Conservation (phyloP, 2,113 vertebrate species). For the Solenodon paradoxus region DNA sequence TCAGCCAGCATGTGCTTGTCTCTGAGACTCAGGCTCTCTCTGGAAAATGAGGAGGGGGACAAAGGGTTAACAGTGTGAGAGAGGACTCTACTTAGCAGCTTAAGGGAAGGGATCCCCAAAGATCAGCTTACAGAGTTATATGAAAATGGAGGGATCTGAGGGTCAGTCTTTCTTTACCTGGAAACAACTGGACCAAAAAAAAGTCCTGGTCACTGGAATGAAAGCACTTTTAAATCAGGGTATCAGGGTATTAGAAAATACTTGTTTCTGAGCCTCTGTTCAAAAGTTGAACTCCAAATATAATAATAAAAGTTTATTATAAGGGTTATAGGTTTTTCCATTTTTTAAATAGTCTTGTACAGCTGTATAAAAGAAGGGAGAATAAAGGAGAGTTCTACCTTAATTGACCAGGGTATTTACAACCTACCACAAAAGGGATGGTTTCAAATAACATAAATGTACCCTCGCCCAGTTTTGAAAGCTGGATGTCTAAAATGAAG, state of each 20-base stretch:
- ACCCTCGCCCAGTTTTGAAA: neutral
- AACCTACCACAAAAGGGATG: neutral
- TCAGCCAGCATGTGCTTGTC: conserved; percentile 33
- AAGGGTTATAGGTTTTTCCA: neutral
- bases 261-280: conserved; percentile 18
- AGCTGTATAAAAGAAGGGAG: neutral
- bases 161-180: conserved; percentile 24
- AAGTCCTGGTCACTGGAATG: neutral
- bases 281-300: conserved; percentile 6
- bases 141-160: neutral
- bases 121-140: conserved; percentile 49
- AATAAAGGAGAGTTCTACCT: neutral
- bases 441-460: neutral
- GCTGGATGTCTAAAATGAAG: neutral
- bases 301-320: neutral
- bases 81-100: conserved; percentile 58
- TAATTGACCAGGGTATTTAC: neutral
- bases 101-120: neutral
- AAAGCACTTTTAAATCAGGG: neutral
- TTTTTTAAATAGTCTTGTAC: neutral
- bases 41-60: neutral
- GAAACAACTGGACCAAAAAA: conserved; percentile 23
- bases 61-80: neutral
- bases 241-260: conserved; percentile 14
- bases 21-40: conserved; percentile 12